A percentile compares a stretch with the other conserved stretches of the same genome.
These are phyloP conservation scores for Girardia tigrina DNA, from an alignment of 2,888 invertebrate species.

Conservation along the genomic window DNA sequence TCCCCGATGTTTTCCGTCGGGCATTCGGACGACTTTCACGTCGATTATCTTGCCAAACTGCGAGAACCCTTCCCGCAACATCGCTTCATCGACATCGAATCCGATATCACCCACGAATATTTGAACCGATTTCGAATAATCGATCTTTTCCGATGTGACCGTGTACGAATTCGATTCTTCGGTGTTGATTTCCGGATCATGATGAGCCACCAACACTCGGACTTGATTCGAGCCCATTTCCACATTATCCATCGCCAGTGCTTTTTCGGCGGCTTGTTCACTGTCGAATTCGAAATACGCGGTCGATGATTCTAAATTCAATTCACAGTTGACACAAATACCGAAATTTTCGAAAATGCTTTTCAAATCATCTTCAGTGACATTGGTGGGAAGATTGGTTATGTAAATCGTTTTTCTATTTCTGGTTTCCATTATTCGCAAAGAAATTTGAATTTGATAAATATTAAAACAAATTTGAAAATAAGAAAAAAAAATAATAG, in stretches of 20 bases:
- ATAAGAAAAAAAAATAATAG: too few species aligned
- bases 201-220: conserved; percentile 93
- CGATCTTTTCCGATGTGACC: neutral
- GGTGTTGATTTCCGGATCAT: conserved; percentile 83
- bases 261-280: conserved; percentile 82
- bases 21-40: conserved; percentile 94
- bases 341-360: conserved; percentile 93
- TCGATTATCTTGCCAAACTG: conserved; percentile 53
- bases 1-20: conserved; percentile 95
- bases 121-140: neutral
- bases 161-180: neutral
- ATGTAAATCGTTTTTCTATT: conserved; percentile 58
- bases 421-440: neutral
- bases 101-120: conserved; percentile 33
- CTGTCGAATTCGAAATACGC: conserved; percentile 95
- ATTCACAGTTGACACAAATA: conserved; percentile 91
- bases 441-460: neutral
- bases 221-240: conserved; percentile 74
- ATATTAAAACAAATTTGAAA: conserved; percentile 16
- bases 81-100: conserved; percentile 31
- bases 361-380: conserved; percentile 81
- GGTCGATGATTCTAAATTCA: conserved; percentile 89
- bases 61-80: conserved; percentile 25
- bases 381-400: conserved; percentile 82
- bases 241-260: conserved; percentile 54